phyloP scores from a whole-genome alignment of 2,797 vertebrate genomes.

The Kryptolebias ocellatus region DNA sequence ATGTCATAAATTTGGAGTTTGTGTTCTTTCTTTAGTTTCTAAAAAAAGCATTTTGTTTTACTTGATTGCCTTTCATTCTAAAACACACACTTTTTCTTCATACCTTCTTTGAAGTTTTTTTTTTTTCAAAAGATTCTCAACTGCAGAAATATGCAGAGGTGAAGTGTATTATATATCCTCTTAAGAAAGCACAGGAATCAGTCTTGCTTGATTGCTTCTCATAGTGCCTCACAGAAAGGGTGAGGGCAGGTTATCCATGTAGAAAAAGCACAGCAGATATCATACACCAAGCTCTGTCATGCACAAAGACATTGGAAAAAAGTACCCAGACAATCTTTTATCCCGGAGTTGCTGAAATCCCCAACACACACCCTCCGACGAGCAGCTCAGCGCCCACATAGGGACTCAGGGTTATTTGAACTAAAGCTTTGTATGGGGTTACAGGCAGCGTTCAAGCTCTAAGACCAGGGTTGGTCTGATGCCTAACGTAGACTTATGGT shows the following conservation, averaged over 20 bases:
- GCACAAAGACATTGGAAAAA: constrained; percentile 66
- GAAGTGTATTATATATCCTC: constrained; percentile 79
- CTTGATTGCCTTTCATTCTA: constrained; percentile 51
- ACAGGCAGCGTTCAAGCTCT: constrained; percentile 60
- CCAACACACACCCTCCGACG: constrained; percentile 60
- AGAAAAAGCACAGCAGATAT: constrained; percentile 77
- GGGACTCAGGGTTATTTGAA: constrained; percentile 69
- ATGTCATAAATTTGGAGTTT: constrained; percentile 19
- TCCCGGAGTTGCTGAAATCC: constrained; percentile 65
- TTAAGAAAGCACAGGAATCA: constrained; percentile 79
- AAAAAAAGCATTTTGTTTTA: constrained; percentile 54
- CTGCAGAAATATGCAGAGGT: constrained; percentile 66
- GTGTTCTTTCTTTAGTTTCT: constrained; percentile 5
- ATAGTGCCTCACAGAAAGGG: constrained; percentile 57
- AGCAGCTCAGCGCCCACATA: constrained; percentile 57
- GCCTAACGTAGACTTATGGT: constrained; percentile 75
- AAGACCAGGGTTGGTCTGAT: constrained; percentile 69
- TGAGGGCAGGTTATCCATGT: constrained; percentile 75
- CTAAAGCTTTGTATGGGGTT: constrained; percentile 71
- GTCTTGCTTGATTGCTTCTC: constrained; percentile 72
- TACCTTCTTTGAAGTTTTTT: constrained; percentile 27
- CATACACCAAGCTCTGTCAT: constrained; percentile 70
- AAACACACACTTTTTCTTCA: constrained; percentile 42
- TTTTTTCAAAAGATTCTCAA: constrained; percentile 61
- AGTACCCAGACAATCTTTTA: constrained; percentile 73